Percentiles rank a stretch among this genome's conserved stretches.
Evolutionary conservation across 2,797 vertebrate genomes (phyloP).

Genomic region (Tachyglossus aculeatus): DNA sequence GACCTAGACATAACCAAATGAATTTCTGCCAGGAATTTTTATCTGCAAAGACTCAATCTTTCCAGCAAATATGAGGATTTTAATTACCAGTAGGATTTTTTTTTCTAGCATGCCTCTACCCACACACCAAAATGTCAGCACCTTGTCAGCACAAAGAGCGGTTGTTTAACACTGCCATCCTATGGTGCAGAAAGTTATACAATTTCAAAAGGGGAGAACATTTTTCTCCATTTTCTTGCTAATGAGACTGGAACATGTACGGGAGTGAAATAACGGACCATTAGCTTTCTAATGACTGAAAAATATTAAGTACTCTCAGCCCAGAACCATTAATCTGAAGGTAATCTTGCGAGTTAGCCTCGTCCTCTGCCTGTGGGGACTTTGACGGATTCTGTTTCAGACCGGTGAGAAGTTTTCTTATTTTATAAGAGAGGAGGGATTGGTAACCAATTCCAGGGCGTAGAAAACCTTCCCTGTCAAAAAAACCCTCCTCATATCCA

Average conservation of each 20-base stretch:
- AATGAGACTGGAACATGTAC: not conserved
- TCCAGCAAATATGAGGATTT: not conserved
- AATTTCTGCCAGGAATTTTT: not conserved
- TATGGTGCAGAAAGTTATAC: not conserved
- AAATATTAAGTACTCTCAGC: not conserved
- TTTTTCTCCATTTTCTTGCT: not conserved
- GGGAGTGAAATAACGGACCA: not conserved
- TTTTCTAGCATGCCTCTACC: not conserved
- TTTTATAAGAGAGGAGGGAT: no score
- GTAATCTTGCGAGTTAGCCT: no score
- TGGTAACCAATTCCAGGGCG: no score
- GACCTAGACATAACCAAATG: not conserved
- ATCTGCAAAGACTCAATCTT: not conserved
- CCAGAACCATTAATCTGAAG: no score
- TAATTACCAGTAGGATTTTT: not conserved
- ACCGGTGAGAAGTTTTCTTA: no score
- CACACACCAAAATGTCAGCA: not conserved
- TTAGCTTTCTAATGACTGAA: not conserved
- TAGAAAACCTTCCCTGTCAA: no score
- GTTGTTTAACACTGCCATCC: conserved; percentile 21
- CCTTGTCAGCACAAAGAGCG: not conserved
- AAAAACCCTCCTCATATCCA: no score
- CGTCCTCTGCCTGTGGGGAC: no score
- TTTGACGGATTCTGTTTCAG: no score
- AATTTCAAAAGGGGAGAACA: not conserved